Percentiles rank a stretch among this genome's conserved stretches.
Conservation (phyloP, 1,140 invertebrate genomes). For the Globodera rostochiensis region DNA sequence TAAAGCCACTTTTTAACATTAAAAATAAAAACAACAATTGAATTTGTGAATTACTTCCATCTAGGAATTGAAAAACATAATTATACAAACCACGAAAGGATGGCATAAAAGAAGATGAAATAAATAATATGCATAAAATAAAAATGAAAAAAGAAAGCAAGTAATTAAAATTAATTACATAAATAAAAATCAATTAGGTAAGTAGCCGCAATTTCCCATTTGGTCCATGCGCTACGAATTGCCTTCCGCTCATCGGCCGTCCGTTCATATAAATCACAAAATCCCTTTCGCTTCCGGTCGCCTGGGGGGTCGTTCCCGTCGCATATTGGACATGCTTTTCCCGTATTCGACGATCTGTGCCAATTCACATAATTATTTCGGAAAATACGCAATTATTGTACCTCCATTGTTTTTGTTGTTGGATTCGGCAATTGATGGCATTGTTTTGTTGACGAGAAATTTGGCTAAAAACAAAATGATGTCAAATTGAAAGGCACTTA, state of each 20-base stretch:
- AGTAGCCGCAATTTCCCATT: neutral
- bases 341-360: neutral
- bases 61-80: too few relatives aligned
- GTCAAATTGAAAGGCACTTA: too few relatives aligned
- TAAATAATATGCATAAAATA: too few relatives aligned
- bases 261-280: conserved; percentile 1
- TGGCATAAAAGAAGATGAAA: too few relatives aligned
- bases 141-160: neutral
- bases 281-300: neutral
- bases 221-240: neutral
- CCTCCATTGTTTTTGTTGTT: neutral
- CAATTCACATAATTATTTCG: neutral
- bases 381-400: neutral
- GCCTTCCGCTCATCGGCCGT: neutral
- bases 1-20: neutral
- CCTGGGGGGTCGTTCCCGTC: neutral
- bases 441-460: neutral
- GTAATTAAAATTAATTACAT: neutral
- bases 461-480: neutral
- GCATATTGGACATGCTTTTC: neutral
- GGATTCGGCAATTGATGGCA: too few relatives aligned
- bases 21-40: neutral
- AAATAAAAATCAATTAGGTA: neutral
- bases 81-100: too few relatives aligned
- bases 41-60: too few relatives aligned